These are phyloP conservation scores for Dascyllus trimaculatus DNA, from an alignment of 2,113 vertebrate species.

Conservation along the genomic window DNA sequence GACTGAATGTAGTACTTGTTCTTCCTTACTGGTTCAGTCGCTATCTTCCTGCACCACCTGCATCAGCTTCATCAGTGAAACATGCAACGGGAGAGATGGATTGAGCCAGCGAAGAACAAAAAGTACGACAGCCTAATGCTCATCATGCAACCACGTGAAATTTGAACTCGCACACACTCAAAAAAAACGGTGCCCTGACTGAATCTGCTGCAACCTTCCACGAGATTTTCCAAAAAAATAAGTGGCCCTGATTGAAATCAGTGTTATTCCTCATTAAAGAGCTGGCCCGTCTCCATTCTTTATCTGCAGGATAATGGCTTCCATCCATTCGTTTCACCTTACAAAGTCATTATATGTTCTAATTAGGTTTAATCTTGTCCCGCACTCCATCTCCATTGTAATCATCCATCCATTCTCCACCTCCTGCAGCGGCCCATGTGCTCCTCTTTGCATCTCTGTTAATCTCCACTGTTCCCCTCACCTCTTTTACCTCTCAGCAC, in stretches of 20 bases:
- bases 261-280: constrained; percentile 53
- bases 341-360: constrained; percentile 63
- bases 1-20: too few species aligned
- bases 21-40: too few species aligned
- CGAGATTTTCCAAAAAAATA: constrained; percentile 3
- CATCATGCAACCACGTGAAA: too few species aligned
- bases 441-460: constrained; percentile 5
- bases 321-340: constrained; percentile 53
- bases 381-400: constrained; percentile 35
- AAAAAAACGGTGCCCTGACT: too few species aligned
- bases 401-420: constrained; percentile 39
- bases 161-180: too few species aligned
- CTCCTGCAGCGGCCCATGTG: constrained; percentile 4
- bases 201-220: neutral
- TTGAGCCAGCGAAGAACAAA: too few species aligned
- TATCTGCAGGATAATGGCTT: constrained; percentile 46
- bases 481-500: constrained; percentile 22
- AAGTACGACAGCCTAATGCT: too few species aligned
- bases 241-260: constrained; percentile 23
- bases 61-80: too few species aligned
- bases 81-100: too few species aligned
- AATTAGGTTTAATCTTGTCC: constrained; percentile 71
- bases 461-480: constrained; percentile 18
- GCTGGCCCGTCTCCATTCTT: constrained; percentile 30
- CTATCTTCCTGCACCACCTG: too few species aligned